Percentiles rank a stretch among this genome's conserved stretches.
These are phyloP conservation scores for Drosophila gaucha DNA, from an alignment of 2,888 invertebrate genomes.

Conservation along the genomic window DNA sequence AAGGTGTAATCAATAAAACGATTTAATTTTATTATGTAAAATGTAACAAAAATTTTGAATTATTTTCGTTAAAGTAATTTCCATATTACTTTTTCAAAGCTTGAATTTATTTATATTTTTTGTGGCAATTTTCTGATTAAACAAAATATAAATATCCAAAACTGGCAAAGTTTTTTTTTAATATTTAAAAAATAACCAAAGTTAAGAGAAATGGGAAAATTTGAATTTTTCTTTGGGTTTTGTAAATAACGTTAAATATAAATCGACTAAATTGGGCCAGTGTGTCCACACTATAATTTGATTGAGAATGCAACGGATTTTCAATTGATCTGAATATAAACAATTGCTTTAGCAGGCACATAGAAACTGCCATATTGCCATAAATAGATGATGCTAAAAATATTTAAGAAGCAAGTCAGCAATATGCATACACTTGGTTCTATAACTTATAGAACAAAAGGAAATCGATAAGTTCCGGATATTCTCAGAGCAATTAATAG, in stretches of 20 bases:
- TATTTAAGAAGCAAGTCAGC: not conserved
- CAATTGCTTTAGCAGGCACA: not conserved
- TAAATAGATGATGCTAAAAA: not conserved
- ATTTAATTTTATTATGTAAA: constrained; percentile 2
- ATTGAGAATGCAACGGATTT: not conserved
- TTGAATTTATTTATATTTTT: not conserved
- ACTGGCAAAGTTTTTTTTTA: not conserved
- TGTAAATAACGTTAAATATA: not conserved
- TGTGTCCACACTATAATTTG: not conserved
- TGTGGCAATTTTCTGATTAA: not conserved
- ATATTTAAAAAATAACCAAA: not conserved
- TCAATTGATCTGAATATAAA: not conserved
- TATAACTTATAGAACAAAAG: not conserved
- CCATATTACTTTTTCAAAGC: too few relatives aligned
- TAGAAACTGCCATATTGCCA: not conserved
- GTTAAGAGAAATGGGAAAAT: not conserved
- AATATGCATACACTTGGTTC: not conserved
- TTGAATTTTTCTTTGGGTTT: not conserved
- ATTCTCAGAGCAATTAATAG: not conserved
- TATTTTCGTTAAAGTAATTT: not conserved
- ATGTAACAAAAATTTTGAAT: not conserved
- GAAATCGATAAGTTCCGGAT: not conserved
- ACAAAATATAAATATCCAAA: constrained; percentile 1
- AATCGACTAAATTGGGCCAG: not conserved
- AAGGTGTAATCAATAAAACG: constrained; percentile 2